These are phyloP conservation scores for Dreissena polymorpha DNA, from an alignment of 1,140 invertebrate genomes.

Conservation along the genomic window DNA sequence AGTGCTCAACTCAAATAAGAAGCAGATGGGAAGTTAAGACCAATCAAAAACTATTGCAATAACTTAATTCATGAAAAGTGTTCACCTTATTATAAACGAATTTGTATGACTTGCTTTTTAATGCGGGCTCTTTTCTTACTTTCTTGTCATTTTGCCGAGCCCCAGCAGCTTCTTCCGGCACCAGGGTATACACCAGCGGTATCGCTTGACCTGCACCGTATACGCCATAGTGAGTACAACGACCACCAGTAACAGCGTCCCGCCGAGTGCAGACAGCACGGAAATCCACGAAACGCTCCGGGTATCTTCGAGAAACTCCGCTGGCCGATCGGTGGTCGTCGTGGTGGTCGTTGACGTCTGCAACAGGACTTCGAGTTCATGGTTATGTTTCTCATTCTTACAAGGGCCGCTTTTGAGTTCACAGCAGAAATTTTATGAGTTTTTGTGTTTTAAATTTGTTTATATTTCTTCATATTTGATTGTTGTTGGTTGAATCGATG, in stretches of 20 bases:
- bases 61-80: too few relatives aligned
- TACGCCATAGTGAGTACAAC: constrained; percentile 7
- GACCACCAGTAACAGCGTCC: neutral
- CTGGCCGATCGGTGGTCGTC: constrained; percentile 12
- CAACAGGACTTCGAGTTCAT: neutral
- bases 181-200: constrained; percentile 35
- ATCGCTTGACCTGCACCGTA: constrained; percentile 28
- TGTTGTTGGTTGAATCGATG: too few relatives aligned
- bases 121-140: neutral
- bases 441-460: too few relatives aligned
- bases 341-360: constrained; percentile 15
- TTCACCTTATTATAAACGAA: too few relatives aligned
- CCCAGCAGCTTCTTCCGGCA: constrained; percentile 27
- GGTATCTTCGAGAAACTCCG: constrained; percentile 27
- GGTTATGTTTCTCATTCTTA: too few relatives aligned
- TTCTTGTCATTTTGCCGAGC: constrained; percentile 14
- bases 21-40: too few relatives aligned
- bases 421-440: neutral
- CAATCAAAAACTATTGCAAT: too few relatives aligned
- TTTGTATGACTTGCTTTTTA: too few relatives aligned
- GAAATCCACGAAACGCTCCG: constrained; percentile 24
- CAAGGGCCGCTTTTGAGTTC: too few relatives aligned
- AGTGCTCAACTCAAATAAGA: too few relatives aligned
- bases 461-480: too few relatives aligned
- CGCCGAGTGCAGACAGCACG: neutral